Evolutionary conservation across 2,797 vertebrate species (phyloP).

Genomic region (Silurus lanzhouensis): DNA sequence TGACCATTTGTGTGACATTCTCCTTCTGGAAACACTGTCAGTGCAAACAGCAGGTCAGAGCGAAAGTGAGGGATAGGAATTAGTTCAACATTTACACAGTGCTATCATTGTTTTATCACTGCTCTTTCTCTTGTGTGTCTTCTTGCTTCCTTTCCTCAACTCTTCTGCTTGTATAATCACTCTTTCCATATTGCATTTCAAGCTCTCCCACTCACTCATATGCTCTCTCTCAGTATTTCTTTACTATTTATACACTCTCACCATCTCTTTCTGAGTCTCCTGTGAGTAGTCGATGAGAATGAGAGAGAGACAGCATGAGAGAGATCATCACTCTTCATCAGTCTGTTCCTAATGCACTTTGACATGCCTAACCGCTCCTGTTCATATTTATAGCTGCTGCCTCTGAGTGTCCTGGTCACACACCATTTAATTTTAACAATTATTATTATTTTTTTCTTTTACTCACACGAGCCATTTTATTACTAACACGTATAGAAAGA

Average conservation of each 20-base stretch:
- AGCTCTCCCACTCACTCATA: slow-evolving; percentile 6
- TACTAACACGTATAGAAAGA: not conserved
- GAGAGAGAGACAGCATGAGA: not conserved
- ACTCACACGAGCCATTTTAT: not conserved
- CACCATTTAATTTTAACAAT: not conserved
- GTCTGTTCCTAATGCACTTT: slow-evolving; percentile 6
- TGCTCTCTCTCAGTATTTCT: not conserved
- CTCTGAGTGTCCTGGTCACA: not conserved
- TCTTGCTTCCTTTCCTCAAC: not conserved
- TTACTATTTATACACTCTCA: slow-evolving; percentile 26
- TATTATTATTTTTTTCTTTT: not conserved
- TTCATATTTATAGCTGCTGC: not conserved
- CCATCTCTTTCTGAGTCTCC: not conserved
- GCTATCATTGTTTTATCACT: slow-evolving; percentile 9
- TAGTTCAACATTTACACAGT: slow-evolving; percentile 40
- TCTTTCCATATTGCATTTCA: not conserved
- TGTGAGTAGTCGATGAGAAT: not conserved
- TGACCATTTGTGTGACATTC: slow-evolving; percentile 8
- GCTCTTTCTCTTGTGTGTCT: not conserved
- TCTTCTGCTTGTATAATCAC: slow-evolving; percentile 9
- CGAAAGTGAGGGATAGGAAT: not conserved
- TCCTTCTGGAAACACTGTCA: not conserved
- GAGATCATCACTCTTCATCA: slow-evolving; percentile 10
- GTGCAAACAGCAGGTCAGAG: slow-evolving; percentile 9
- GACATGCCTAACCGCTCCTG: not conserved